Evolutionary conservation across 1,140 invertebrate genomes (phyloP).

Genomic region (Araneus ventricosus): DNA sequence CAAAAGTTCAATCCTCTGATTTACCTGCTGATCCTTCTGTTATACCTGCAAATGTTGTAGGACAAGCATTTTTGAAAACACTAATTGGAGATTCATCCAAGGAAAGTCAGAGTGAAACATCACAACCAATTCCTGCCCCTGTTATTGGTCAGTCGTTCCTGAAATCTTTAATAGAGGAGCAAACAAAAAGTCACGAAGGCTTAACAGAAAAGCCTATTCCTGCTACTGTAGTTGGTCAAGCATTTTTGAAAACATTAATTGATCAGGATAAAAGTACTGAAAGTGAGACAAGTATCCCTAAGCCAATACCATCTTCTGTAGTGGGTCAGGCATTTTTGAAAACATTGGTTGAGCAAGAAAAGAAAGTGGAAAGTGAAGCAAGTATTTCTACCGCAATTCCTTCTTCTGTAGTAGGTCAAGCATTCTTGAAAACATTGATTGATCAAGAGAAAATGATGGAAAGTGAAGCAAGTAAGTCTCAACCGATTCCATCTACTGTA

Average conservation of each 20-base stretch:
- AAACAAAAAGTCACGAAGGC: not conserved
- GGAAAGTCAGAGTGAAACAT: not conserved
- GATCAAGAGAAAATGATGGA: not conserved
- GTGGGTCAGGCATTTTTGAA: slow-evolving; percentile 70
- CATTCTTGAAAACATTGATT: slow-evolving; percentile 68
- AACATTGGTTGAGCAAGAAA: slow-evolving; percentile 48
- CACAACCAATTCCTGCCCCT: slow-evolving; percentile 57
- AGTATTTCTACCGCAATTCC: slow-evolving; percentile 16
- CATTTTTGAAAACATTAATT: slow-evolving; percentile 65
- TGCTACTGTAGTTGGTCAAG: slow-evolving; percentile 63
- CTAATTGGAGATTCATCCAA: not conserved
- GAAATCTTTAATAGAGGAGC: slow-evolving; percentile 42
- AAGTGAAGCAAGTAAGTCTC: not conserved
- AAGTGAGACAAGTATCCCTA: not conserved
- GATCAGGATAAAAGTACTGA: slow-evolving; percentile 5
- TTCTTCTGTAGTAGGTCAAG: slow-evolving; percentile 62
- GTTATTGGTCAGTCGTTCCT: slow-evolving; percentile 72
- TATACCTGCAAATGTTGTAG: slow-evolving; percentile 57
- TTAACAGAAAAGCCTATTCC: slow-evolving; percentile 42
- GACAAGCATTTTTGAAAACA: slow-evolving; percentile 69
- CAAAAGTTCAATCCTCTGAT: not conserved
- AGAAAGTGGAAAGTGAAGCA: not conserved
- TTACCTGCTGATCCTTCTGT: not conserved
- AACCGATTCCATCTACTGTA: not conserved
- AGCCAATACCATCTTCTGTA: slow-evolving; percentile 49